Evolutionary conservation across 2,797 vertebrate species (phyloP).

Genomic region (Phalloptychus januarius): DNA sequence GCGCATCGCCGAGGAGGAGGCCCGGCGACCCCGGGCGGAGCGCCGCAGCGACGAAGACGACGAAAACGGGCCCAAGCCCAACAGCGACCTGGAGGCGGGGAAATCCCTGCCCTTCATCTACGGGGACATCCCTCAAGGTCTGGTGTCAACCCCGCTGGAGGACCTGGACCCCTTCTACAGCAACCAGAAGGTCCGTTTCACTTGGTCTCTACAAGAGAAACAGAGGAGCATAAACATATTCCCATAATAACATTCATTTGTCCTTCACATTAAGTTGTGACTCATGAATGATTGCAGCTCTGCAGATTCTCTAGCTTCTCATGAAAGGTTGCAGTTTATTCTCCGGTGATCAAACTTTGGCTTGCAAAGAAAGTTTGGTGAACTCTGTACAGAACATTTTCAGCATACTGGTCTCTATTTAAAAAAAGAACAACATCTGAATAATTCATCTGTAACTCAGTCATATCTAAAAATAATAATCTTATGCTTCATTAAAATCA

Average conservation of each 20-base stretch:
- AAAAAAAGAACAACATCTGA: background rate
- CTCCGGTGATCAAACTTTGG: background rate
- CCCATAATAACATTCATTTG: background rate
- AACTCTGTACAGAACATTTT: background rate
- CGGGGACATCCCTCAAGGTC: constrained; percentile 86
- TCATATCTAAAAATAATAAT: background rate
- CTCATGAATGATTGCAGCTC: background rate
- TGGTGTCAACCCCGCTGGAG: constrained; percentile 95
- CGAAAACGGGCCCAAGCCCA: constrained; percentile 92
- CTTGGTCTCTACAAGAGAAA: background rate
- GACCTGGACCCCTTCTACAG: constrained; percentile 94
- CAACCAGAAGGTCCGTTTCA: constrained; percentile 90
- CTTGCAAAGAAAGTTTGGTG: background rate
- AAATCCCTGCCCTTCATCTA: constrained; percentile 97
- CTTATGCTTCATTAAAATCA: background rate
- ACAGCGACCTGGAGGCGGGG: constrained; percentile 97
- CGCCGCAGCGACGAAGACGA: constrained; percentile 80
- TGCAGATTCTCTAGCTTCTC: background rate
- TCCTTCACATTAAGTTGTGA: background rate
- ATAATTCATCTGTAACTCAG: background rate
- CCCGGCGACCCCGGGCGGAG: constrained; percentile 80
- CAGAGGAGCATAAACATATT: background rate
- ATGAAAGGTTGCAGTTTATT: background rate
- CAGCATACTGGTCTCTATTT: background rate
- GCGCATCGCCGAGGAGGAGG: constrained; percentile 91